Base-by-base conservation (phyloP, 2,113 vertebrate genomes). In the Cryptomyrus ogoouensis region DNA sequence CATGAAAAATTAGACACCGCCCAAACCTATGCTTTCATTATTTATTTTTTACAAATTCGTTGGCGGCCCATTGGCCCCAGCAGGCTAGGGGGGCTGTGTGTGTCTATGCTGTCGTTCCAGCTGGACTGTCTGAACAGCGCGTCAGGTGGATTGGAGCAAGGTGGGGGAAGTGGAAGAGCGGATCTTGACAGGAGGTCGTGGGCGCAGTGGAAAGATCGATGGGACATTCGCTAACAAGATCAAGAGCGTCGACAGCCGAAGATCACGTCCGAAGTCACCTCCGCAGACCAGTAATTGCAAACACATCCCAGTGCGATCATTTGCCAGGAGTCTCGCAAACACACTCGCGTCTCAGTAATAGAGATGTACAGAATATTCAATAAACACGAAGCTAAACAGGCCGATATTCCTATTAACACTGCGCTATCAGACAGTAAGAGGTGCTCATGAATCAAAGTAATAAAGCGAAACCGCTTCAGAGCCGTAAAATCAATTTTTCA, bases 311-410 rank as follows among this genome's bases (percentile, higher is more conserved):
- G 17, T 35, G 85, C 19, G 5, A 83, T 46, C 52, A 85, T 83
- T 70, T 47, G 77, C n/a, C 49, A 21, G 19, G 27, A 50, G 44
- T 56, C 58, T 56, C 10, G 6, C 44, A 42, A 86, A 35, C 31
- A 53, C n/a, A 42, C 39, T 47, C 74, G 35, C 21, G 19, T 42
- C 53, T 89, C n/a, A 74, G 49, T 50, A 85, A 87, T 50, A 86
- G 83, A 87, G 58, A 49, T 39, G 46, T 74, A 86, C 70, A 74
- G 89, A 85, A 90, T 90, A 19, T 70, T 87, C 56, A 87, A 90
- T 83, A 39, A 39, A 53, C n/a, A 89, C 50, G 5, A n/a, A n/a
- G 39, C 62, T 17, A 53, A 66, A 19, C 19, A n/a, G 17, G 50
- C 56, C 85, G 52, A 39, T 77, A 85, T 70, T 46, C 31, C 62